phyloP scores from a whole-genome alignment of 2,113 vertebrate species.

The Poeciliopsis occidentalis region DNA sequence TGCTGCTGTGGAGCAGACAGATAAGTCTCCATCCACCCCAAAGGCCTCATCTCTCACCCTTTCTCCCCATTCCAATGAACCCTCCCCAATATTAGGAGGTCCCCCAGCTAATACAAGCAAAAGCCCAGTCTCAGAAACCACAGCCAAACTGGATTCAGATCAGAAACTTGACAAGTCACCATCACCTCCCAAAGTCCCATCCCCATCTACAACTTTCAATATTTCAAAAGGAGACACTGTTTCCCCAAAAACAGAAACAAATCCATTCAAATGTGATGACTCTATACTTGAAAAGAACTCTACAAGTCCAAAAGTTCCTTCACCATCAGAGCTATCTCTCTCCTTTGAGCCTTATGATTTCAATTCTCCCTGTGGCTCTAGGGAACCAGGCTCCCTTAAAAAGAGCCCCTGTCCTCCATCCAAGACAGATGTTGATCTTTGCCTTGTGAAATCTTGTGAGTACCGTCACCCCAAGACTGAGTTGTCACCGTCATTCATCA shows the following conservation, averaged over 20 bases:
- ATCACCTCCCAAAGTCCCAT: constrained; percentile 59
- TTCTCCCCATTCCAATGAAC: constrained; percentile 84
- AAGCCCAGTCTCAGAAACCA: constrained; percentile 46
- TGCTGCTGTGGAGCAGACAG: constrained; percentile 46
- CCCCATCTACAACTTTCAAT: constrained; percentile 51
- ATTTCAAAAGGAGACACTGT: constrained; percentile 41
- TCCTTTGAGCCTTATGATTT: constrained; percentile 48
- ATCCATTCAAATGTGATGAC: constrained; percentile 76
- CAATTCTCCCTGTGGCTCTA: constrained; percentile 62
- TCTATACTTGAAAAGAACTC: constrained; percentile 82
- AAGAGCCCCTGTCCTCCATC: constrained; percentile 79
- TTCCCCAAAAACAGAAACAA: constrained; percentile 67
- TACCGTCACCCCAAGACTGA: constrained; percentile 96
- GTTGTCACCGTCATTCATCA: constrained; percentile 96
- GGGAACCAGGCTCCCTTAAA: constrained; percentile 72
- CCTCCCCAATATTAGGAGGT: constrained; percentile 56
- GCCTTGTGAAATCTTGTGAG: constrained; percentile 92
- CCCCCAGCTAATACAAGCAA: constrained; percentile 41
- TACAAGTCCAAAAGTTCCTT: constrained; percentile 62
- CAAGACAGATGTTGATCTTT: constrained; percentile 91
- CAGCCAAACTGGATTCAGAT: constrained; percentile 37
- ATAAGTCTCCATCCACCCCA: constrained; percentile 74
- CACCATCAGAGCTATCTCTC: constrained; percentile 59
- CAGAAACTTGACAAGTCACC: constrained; percentile 55
- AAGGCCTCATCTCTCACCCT: constrained; percentile 84